A percentile compares a stretch with the other conserved stretches of the same genome.
Evolutionary conservation across 2,797 vertebrate species (phyloP).

Genomic region (Leptoclinus maculatus): DNA sequence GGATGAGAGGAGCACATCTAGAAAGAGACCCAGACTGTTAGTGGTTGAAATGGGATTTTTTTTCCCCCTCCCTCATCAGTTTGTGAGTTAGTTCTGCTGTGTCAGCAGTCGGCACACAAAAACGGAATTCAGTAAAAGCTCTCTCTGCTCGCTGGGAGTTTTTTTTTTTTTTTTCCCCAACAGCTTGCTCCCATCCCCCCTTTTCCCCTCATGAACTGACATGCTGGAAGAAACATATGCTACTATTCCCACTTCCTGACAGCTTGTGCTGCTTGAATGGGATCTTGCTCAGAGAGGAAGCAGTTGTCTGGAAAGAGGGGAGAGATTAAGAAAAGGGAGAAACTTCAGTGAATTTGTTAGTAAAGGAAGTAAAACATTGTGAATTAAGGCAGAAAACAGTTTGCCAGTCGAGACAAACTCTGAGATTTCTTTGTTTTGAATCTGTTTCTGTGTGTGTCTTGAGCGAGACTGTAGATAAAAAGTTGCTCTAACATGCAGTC

Average conservation of each 20-base stretch:
- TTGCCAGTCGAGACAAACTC: conserved; percentile 6
- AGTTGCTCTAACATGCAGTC: neutral
- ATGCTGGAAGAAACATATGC: conserved; percentile 87
- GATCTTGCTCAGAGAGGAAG: conserved; percentile 78
- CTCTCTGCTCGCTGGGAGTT: conserved; percentile 70
- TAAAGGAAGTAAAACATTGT: conserved; percentile 40
- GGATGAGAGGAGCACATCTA: conserved; percentile 68
- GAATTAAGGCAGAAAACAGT: conserved; percentile 10
- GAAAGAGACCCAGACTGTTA: conserved; percentile 80
- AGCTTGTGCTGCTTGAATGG: conserved; percentile 82
- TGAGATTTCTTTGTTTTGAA: conserved; percentile 4
- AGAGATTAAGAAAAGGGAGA: conserved; percentile 56
- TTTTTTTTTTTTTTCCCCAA: conserved; percentile 63
- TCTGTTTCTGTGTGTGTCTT: conserved; percentile 38
- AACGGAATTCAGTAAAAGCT: conserved; percentile 86
- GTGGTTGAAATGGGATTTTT: conserved; percentile 77
- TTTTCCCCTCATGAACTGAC: conserved; percentile 80
- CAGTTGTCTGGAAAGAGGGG: conserved; percentile 72
- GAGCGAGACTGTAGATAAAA: conserved; percentile 5
- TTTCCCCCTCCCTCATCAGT: conserved; percentile 76
- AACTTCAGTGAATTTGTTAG: conserved; percentile 24
- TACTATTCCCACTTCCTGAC: conserved; percentile 84
- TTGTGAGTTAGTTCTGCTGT: conserved; percentile 83
- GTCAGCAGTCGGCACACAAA: conserved; percentile 87
- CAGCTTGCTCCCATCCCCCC: conserved; percentile 83